Evolutionary conservation across 2,888 invertebrate genomes (phyloP), one percentile per base, ranked within the genome.

Genomic region (Entomobrya multifasciata): DNA sequence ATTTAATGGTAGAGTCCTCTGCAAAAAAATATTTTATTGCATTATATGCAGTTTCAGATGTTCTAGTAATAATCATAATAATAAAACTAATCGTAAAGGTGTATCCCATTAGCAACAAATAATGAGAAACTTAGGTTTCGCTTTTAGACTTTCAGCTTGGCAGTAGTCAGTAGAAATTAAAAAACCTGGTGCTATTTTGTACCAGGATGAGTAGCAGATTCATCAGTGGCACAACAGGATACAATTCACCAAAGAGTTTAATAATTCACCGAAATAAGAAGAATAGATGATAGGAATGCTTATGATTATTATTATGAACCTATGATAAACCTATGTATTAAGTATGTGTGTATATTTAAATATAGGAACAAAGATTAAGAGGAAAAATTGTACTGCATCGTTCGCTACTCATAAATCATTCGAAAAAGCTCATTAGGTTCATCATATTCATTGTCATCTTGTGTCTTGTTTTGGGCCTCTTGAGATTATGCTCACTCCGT

Each of bases 401-500:
- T 70, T 74, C 80, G 62, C 52, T 74, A 57, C 87, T 82, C 87
- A 87, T 87, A 87, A 87, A 87, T 87, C 87, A 87, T 87, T 87
- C 78, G 87, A 62, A 87, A 86, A 87, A 87, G 87, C 87, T 87
- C 87, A 87, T 87, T 87, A 82, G 70, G 87, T 78, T 82, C 87
- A 82, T 87, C 87, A 87, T 82, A 87, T 82, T 87, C 87, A 82
- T 87, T 87, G 82, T 87, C 87, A 87, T 87, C 87, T 82, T 78
- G 77, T 82, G 81, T 77, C 81, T 86, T 86, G 86, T 86, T 82
- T 81, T 86, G 76, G 87, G 77, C 87, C 82, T 87, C 87, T 82
- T 87, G 60, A 82, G 87, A 87, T 78, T 72, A 82, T 86, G 72
- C 67, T 55, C 55, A 25, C 76, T 76, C 36, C 36, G 5, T 36